Evolutionary conservation across 2,888 invertebrate genomes (phyloP), one percentile per base, ranked within the genome.

Genomic region (Fragum sueziense): DNA sequence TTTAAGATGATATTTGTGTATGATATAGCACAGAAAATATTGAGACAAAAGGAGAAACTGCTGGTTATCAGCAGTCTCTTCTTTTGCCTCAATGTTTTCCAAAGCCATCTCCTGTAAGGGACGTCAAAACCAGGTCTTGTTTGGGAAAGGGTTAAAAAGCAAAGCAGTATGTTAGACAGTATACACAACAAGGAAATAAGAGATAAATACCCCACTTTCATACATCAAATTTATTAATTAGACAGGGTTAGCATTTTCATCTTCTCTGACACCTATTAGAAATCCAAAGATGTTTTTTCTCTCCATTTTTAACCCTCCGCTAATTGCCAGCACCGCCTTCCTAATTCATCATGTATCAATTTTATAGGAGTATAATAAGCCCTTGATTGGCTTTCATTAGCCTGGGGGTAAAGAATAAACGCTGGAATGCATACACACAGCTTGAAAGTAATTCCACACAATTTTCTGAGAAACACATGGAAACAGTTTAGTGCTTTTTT

Each of bases 281-380:
- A 62, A 29, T 33, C 62, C 22, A 20, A 3, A 17, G 31, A n/a
- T 6, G n/a, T 62, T 62, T 62, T 62, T 62, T 62, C 62, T 62
- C 33, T 62, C 34, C 22, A n/a, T 29, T 62, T 31, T 65, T 54
- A 20, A n/a, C 70, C 54, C 33, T n/a, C 57, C 57, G n/a, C 70
- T 73, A 80, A 80, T 80, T 81, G 78, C 59, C 70, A 27, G 41
- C 67, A 75, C 81, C 81, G 70, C 81, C 77, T 70, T 51, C 29
- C 20, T 61, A n/a, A 81, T 81, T 81, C 69, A 81, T 78, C 65
- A 81, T 78, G 81, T 81, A 81, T 81, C 81, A 78, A 81, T 72
- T 81, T 81, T 81, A 81, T 81, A 78, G 78, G 75, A 75, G 69
- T 72, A 75, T 81, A 81, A 81, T 75, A 68, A 78, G 75, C 41